Percentiles rank a stretch among this genome's conserved stretches.
These are phyloP conservation scores for Aelia acuminata DNA, from an alignment of 2,888 invertebrate species.

Conservation along the genomic window DNA sequence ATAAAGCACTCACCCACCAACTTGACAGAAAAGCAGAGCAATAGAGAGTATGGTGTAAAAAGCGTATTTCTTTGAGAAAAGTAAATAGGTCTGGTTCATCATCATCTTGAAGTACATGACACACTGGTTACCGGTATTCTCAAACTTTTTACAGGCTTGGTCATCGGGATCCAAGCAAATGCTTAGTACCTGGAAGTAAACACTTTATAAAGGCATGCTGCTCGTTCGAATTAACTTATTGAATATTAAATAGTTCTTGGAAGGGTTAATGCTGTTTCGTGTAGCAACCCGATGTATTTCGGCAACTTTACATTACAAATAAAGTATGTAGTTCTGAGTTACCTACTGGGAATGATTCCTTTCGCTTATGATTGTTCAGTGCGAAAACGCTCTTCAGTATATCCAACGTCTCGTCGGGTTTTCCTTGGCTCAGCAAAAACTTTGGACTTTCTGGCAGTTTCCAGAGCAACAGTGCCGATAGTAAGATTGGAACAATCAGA, in stretches of 20 bases:
- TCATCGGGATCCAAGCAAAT: conserved; percentile 29
- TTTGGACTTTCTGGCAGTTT: conserved; percentile 48
- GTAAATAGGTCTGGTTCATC: conserved; percentile 24
- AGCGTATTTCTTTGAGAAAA: conserved; percentile 9
- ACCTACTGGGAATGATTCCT: conserved; percentile 55
- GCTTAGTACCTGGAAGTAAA: conserved; percentile 8
- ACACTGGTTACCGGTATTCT: neutral
- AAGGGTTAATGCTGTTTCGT: neutral
- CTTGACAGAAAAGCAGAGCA: conserved; percentile 3
- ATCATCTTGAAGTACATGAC: conserved; percentile 23
- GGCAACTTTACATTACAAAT: neutral
- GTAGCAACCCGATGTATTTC: neutral
- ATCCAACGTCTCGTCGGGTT: conserved; percentile 9
- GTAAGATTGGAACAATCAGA: conserved; percentile 24
- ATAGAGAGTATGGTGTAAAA: conserved; percentile 15
- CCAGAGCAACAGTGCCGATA: neutral
- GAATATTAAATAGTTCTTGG: neutral
- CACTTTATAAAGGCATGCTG: neutral
- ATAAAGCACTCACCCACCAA: conserved; percentile 34
- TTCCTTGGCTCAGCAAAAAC: conserved; percentile 45
- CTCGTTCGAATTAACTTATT: neutral
- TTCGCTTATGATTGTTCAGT: conserved; percentile 19
- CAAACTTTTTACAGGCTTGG: neutral
- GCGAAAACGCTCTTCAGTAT: conserved; percentile 42
- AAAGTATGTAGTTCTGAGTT: neutral